A percentile compares a stretch with the other conserved stretches of the same genome.
Evolutionary conservation across 92 coral and sea anemone species (phyloP).

Genomic region (Heliopora coerulea): DNA sequence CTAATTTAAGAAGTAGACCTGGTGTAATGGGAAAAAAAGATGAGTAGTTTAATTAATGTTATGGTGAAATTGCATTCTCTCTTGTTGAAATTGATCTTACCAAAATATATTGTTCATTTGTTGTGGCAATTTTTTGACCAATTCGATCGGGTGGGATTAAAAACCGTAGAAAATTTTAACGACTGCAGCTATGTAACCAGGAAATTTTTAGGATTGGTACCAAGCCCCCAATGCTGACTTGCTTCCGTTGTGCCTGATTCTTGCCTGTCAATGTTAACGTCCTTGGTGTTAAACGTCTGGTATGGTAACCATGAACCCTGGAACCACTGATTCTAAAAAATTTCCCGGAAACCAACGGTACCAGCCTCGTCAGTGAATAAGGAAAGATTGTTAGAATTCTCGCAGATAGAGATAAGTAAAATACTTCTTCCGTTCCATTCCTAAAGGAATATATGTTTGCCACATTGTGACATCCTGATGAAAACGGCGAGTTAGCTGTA

Average conservation of each 20-base stretch:
- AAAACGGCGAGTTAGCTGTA: background rate
- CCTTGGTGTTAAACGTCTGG: background rate
- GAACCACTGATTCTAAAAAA: background rate
- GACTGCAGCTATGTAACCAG: slow-evolving; percentile 1
- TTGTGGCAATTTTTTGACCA: no score
- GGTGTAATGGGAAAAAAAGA: no score
- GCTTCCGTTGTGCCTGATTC: no score
- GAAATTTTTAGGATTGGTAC: no score
- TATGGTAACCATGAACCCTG: background rate
- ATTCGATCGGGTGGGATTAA: no score
- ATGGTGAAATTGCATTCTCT: no score
- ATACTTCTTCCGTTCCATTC: slow-evolving; percentile 29
- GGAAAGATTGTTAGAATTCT: background rate
- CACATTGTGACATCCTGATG: slow-evolving; percentile 30
- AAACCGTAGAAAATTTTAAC: no score
- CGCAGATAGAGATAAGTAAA: background rate
- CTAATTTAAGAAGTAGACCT: no score
- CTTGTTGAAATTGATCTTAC: no score
- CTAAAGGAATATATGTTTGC: slow-evolving; percentile 4
- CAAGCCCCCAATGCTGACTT: no score
- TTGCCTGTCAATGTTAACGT: slow-evolving; percentile 1
- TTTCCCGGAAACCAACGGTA: slow-evolving; percentile 23
- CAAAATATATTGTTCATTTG: no score
- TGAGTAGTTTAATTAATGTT: no score
- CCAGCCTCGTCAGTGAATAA: slow-evolving; percentile 1